Evolutionary conservation across 2,113 vertebrate species (phyloP).

Genomic region (Tonatia bakeri): DNA sequence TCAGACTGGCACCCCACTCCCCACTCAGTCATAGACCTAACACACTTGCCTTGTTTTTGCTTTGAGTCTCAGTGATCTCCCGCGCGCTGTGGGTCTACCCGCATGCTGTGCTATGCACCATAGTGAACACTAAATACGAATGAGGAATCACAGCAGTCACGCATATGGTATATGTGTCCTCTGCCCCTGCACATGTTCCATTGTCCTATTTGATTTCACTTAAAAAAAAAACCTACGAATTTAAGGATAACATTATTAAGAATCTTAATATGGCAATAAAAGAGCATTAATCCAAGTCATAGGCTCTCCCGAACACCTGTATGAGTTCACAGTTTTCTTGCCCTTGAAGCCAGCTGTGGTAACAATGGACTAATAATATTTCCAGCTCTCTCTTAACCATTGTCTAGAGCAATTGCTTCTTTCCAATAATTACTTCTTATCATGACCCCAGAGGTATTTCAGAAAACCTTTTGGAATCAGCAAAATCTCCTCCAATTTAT

Average conservation of each 20-base stretch:
- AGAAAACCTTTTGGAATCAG: neutral
- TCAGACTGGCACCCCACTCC: accelerated
- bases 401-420: neutral
- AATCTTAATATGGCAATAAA: neutral
- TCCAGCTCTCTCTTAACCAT: neutral
- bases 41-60: neutral
- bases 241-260: neutral
- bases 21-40: neutral
- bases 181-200: neutral
- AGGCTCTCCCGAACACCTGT: neutral
- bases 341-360: neutral
- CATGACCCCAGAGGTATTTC: conserved; percentile 3
- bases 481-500: neutral
- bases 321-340: neutral
- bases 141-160: neutral
- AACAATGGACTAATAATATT: neutral
- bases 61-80: neutral
- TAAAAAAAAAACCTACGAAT: neutral
- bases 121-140: neutral
- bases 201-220: neutral
- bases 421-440: conserved; percentile 4
- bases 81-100: accelerated
- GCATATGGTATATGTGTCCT: neutral
- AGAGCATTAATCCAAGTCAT: neutral
- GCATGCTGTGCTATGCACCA: neutral